phyloP scores from a whole-genome alignment of 2,113 vertebrate species.

The Tiliqua scincoides region DNA sequence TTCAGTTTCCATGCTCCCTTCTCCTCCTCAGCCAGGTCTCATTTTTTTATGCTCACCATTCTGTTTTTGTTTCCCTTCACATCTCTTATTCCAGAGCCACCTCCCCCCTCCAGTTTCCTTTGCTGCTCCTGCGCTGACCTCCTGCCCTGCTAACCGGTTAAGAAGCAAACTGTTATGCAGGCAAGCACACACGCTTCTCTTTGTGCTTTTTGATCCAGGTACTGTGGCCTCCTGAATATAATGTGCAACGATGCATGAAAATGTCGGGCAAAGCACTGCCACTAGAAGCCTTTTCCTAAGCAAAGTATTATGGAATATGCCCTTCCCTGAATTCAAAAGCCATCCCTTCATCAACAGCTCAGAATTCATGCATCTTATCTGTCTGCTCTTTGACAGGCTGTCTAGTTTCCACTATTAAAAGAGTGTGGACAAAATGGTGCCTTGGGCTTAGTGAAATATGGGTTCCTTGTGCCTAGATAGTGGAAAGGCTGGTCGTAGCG shows the following conservation, averaged over 20 bases:
- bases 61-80: background rate
- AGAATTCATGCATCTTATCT: background rate
- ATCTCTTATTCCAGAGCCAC: background rate
- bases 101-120: background rate
- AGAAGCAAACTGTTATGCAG: background rate
- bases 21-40: too few species aligned
- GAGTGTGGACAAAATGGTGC: background rate
- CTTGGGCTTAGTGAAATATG: background rate
- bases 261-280: too few species aligned
- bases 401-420: background rate
- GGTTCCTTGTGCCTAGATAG: background rate
- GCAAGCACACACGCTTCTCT: background rate
- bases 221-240: background rate
- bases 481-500: background rate
- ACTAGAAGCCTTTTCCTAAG: background rate
- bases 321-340: background rate
- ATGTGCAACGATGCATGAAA: background rate
- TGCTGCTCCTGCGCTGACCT: background rate
- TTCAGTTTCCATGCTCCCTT: background rate
- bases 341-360: background rate
- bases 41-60: background rate
- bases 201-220: background rate
- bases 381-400: too few species aligned
- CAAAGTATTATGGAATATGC: background rate
- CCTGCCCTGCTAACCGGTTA: background rate